Evolutionary conservation across 2,888 invertebrate genomes (phyloP), one percentile per base, ranked within the genome.

Genomic region (Thecocarcelia acutangulata): DNA sequence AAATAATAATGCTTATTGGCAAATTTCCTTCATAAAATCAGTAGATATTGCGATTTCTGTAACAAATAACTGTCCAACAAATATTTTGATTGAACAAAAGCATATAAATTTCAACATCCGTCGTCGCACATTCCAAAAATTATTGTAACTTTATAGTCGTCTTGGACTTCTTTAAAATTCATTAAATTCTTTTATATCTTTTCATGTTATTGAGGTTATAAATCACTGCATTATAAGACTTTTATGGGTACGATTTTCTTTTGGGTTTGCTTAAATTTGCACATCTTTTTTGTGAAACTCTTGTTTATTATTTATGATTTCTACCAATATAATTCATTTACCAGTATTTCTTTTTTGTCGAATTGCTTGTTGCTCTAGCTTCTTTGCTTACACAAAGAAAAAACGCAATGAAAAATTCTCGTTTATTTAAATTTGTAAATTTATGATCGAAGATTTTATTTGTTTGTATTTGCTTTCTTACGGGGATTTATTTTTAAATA

Each of bases 371-470:
- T 59, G 19, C 12, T 56, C 21, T n/a, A n/a, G n/a, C n/a, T n/a
- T n/a, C n/a, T n/a, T n/a, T n/a, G n/a, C n/a, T n/a, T n/a, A n/a
- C 24, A 2, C 24, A 3, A 2, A 44, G 40, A 15, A 44, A 13
- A 52, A 77, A 40, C 21, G n/a, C 1, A 24, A 24, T 24, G 24
- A 24, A 52, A 73, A 56, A 64, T 46, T 24, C 68, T n/a, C n/a
- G n/a, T n/a, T n/a, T n/a, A 69, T 73, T 77, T 77, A 73, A 73
- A 58, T 50, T 58, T 64, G 63, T 56, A 69, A 73, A 77, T 81
- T 81, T 74, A 81, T 77, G 73, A 69, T 82, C 52, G 69, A 77
- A 82, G 74, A 24, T 82, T 78, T 74, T 77, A 78, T 82, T 17
- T 63, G 17, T 44, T 40, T 59, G 4, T 40, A 12, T 19, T 37